Evolutionary conservation across 2,113 vertebrate genomes (phyloP).

Genomic region (Pygathrix nemaeus): DNA sequence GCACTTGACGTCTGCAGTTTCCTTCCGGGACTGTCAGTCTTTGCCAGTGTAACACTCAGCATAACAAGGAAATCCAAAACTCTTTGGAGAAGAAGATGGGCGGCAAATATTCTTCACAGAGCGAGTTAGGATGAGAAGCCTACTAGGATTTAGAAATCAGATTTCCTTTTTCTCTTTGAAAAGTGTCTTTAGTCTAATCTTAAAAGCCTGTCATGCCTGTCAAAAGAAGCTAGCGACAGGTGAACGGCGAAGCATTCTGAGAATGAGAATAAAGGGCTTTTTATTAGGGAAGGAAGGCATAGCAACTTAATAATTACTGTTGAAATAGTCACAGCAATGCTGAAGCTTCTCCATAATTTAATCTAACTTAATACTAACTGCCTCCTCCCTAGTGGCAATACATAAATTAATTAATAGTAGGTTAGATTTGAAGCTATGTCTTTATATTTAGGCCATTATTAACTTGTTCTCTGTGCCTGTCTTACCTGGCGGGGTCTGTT

Average conservation of each 20-base stretch:
- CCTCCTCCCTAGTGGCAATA: slow-evolving; percentile 72
- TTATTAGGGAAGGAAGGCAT: slow-evolving; percentile 55
- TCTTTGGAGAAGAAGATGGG: neutral
- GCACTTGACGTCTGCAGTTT: neutral
- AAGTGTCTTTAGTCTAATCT: slow-evolving; percentile 53
- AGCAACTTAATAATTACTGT: slow-evolving; percentile 71
- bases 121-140: slow-evolving; percentile 3
- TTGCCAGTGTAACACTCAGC: neutral
- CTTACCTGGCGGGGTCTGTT: slow-evolving; percentile 26
- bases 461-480: slow-evolving; percentile 40
- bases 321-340: slow-evolving; percentile 75
- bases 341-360: slow-evolving; percentile 71
- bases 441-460: slow-evolving; percentile 65
- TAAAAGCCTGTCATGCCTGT: slow-evolving; percentile 71
- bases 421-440: slow-evolving; percentile 62
- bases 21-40: neutral
- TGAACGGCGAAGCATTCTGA: slow-evolving; percentile 45
- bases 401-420: slow-evolving; percentile 79
- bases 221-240: slow-evolving; percentile 67
- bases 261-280: slow-evolving; percentile 53
- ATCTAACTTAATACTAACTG: slow-evolving; percentile 67
- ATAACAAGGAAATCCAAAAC: neutral
- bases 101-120: neutral
- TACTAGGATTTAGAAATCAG: slow-evolving; percentile 51
- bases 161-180: slow-evolving; percentile 61